These are phyloP conservation scores for Cyprinodon variegatus DNA, from an alignment of 2,113 vertebrate species.

Conservation along the genomic window DNA sequence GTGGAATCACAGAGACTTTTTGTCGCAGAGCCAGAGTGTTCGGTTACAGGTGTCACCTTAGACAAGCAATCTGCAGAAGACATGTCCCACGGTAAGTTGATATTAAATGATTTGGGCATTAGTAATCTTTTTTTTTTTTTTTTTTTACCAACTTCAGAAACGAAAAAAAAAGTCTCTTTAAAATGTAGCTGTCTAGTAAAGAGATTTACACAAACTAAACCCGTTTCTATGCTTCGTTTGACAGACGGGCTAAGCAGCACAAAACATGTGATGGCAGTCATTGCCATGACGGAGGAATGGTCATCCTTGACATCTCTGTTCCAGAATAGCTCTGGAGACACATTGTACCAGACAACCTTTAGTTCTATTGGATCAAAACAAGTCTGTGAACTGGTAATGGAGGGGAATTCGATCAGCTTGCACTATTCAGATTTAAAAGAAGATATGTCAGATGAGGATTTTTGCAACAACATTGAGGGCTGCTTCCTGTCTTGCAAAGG, in stretches of 20 bases:
- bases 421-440: conserved; percentile 24
- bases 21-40: conserved; percentile 26
- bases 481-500: conserved; percentile 31
- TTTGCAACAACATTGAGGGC: conserved; percentile 13
- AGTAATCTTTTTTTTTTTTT: not conserved
- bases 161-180: not conserved
- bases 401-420: conserved; percentile 16
- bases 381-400: conserved; percentile 22
- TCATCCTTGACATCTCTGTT: conserved; percentile 21
- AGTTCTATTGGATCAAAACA: conserved; percentile 22
- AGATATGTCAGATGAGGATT: conserved; percentile 26
- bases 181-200: not conserved
- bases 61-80: conserved; percentile 10
- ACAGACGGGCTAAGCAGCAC: not conserved
- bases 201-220: not conserved
- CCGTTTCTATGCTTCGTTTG: not conserved
- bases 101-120: not conserved
- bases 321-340: not conserved
- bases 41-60: conserved; percentile 25
- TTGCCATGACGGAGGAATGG: conserved; percentile 38
- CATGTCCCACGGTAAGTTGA: conserved; percentile 44
- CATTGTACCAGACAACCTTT: conserved; percentile 7
- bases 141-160: not conserved
- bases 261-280: conserved; percentile 34
- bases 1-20: conserved; percentile 24